Percentiles rank a stretch among this genome's conserved stretches.
These are phyloP conservation scores for Micrasema longulum DNA, from an alignment of 1,140 invertebrate genomes.

Conservation along the genomic window DNA sequence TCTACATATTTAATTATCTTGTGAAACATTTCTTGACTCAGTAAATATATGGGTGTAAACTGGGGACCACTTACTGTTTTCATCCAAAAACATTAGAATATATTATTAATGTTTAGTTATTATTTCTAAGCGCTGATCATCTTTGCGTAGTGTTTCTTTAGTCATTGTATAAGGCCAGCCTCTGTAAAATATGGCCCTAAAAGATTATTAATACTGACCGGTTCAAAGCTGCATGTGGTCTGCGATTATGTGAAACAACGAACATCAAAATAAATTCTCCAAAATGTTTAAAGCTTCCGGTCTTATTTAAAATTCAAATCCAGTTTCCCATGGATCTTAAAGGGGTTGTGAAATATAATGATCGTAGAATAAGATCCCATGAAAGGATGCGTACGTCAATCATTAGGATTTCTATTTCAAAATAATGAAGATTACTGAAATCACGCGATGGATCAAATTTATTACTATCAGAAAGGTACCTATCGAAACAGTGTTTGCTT, in stretches of 20 bases:
- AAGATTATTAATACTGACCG: conserved; percentile 13
- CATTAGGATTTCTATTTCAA: not conserved
- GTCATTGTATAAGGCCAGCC: not conserved
- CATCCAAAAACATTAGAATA: too few relatives aligned
- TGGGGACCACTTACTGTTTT: too few relatives aligned
- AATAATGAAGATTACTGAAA: not conserved
- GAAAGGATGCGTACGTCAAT: not conserved
- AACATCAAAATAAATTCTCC: not conserved
- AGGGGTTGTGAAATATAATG: not conserved
- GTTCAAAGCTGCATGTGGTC: not conserved
- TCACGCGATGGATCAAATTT: too few relatives aligned
- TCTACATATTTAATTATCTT: too few relatives aligned
- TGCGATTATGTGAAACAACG: not conserved
- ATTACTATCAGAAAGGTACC: too few relatives aligned
- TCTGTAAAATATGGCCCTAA: not conserved
- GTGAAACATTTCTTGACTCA: too few relatives aligned
- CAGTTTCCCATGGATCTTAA: not conserved
- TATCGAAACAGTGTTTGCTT: too few relatives aligned
- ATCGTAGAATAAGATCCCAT: not conserved
- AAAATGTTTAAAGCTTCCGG: conserved; percentile 13
- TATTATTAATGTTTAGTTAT: too few relatives aligned
- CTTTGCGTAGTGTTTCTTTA: conserved; percentile 3
- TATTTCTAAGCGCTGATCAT: not conserved
- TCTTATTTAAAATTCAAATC: conserved; percentile 1
- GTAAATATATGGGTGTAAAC: too few relatives aligned